Conservation (phyloP, 2,797 vertebrate genomes). For the Lophius americanus region DNA sequence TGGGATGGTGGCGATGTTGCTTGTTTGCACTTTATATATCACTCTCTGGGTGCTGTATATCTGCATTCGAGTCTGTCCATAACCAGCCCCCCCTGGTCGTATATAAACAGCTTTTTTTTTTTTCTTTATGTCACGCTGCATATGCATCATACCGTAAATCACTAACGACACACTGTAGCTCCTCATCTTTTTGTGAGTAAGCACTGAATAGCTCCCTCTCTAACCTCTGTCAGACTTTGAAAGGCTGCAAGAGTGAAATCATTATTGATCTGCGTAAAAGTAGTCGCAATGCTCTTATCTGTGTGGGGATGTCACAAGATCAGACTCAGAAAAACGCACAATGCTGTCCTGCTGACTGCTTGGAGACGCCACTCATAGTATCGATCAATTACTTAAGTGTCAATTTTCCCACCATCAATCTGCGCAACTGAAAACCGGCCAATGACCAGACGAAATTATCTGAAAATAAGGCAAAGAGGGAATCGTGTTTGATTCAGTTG, state of each 20-base stretch:
- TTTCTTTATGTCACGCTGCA: background rate
- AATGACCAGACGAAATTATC: conserved; percentile 22
- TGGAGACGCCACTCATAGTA: conserved; percentile 44
- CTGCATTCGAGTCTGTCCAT: conserved; percentile 56
- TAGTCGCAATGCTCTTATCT: conserved; percentile 41
- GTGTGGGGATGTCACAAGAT: conserved; percentile 58
- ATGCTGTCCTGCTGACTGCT: conserved; percentile 29
- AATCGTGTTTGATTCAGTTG: conserved; percentile 39
- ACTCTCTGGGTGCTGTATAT: conserved; percentile 66
- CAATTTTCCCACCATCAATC: conserved; percentile 59
- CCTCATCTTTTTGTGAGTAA: conserved; percentile 8
- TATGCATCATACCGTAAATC: conserved; percentile 44
- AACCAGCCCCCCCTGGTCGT: conserved; percentile 50
- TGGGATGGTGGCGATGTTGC: conserved; percentile 69
- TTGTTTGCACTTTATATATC: conserved; percentile 75
- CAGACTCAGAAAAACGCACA: conserved; percentile 23
- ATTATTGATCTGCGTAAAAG: conserved; percentile 67
- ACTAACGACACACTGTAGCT: background rate
- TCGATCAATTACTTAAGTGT: conserved; percentile 66
- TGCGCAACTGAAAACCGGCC: conserved; percentile 41
- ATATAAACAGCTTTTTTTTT: conserved; percentile 50
- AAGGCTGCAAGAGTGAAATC: conserved; percentile 35
- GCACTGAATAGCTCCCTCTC: conserved; percentile 7
- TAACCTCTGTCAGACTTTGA: conserved; percentile 43
- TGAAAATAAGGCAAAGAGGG: conserved; percentile 45